Base-by-base conservation (phyloP, 2,113 vertebrate genomes). In the Neogobius melanostomus region DNA sequence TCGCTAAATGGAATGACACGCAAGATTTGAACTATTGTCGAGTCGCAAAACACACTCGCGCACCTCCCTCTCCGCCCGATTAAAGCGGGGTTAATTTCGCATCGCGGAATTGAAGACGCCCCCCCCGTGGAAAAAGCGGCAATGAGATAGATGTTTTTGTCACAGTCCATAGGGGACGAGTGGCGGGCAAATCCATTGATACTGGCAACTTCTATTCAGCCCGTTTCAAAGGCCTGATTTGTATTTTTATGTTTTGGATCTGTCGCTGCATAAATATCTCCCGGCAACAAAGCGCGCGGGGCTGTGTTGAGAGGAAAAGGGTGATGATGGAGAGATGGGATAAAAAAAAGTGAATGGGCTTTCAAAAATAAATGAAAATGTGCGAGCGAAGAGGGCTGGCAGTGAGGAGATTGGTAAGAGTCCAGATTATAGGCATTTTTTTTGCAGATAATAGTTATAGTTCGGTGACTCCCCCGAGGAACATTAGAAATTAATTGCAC, bases 351-450 rank as follows among this genome's bases (percentile, higher is more conserved):
- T 42, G 50, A 60, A 21, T 56, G 69, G 4, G 17, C 21, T 14
- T 49, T 54, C 72, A 53, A 12, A 69, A 50, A 69, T 57, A 68
- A 70, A 77, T 70, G 72, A 71, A 53, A 49, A 87, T 90, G 36
- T 87, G 82, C 83, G 93, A 94, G 90, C 90, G 89, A 92, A 85
- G 92, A 86, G 80, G 85, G 90, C 92, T 92, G 91, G 91, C 92
- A 93, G 88, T 84, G 46, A 68, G 51, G 54, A 68, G 88, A 94
- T 92, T 90, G 88, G 71, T 90, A 94, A 94, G 90, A 94, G 87
- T 89, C 74, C 90, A 90, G 89, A n/a, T 69, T 51, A 61, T 36
- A 36, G 28, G 28, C 28, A 36, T 36, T 36, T 36, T 36, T 36
- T 2, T 36, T 36, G 28, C 28, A 36, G 28, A 36, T 36, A 36